These are phyloP conservation scores for Spinibarbus caldwelli DNA, from an alignment of 2,797 vertebrate species.

Conservation along the genomic window DNA sequence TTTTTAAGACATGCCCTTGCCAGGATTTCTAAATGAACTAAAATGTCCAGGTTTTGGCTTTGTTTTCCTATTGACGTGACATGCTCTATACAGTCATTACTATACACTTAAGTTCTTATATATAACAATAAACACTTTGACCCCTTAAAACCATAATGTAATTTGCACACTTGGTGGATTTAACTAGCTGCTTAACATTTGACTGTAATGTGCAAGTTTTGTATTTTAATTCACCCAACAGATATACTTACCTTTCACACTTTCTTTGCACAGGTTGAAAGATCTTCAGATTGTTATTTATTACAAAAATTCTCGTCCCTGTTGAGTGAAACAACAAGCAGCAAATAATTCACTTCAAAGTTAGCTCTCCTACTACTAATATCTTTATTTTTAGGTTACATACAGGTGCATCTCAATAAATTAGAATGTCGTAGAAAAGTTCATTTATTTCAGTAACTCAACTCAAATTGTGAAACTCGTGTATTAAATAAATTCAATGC, in stretches of 20 bases:
- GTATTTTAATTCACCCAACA: too few species aligned
- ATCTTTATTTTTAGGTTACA: not conserved
- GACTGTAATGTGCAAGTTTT: not conserved
- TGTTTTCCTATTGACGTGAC: too few species aligned
- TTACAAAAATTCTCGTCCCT: not conserved
- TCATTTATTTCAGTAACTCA: too few species aligned
- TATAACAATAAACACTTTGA: not conserved
- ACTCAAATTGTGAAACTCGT: too few species aligned
- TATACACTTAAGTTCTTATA: not conserved
- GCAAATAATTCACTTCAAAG: not conserved
- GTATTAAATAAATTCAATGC: too few species aligned
- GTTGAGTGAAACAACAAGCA: not conserved
- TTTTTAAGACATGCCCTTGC: too few species aligned
- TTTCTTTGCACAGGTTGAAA: not conserved
- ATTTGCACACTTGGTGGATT: not conserved
- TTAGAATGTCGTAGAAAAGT: too few species aligned
- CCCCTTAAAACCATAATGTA: not conserved
- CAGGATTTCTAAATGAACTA: not conserved
- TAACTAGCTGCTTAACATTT: not conserved
- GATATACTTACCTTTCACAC: too few species aligned
- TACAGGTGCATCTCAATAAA: too few species aligned
- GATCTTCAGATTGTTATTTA: not conserved
- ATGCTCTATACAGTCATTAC: too few species aligned
- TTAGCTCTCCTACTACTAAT: not conserved
- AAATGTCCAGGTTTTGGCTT: not conserved